Evolutionary conservation across 2,113 vertebrate species (phyloP), one percentile per base, ranked within the genome.

Genomic region (Panurus biarmicus): DNA sequence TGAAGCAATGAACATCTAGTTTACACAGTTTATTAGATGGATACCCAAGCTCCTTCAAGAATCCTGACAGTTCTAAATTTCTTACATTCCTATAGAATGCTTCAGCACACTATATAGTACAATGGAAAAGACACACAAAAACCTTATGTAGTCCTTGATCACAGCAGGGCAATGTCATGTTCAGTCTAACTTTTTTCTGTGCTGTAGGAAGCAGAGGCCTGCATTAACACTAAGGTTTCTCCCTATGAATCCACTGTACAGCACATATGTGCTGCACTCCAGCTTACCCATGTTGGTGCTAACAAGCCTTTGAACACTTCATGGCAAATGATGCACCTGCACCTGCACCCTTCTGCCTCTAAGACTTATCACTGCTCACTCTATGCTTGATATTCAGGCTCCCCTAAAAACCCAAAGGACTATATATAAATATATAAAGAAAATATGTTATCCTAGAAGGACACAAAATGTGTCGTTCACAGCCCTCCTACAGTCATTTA

Each of bases 401-500:
- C 28, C 61, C 47, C 47, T 33, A 67, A 85, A 94, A 92, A 54
- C 22, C 4, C 31, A 86, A 85, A 80, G 60, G 35, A 78, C 10
- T 36, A 12, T 56, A 33, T 36, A 78, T n/a, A n/a, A n/a, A n/a
- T 15, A 38, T 35, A 23, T 82, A 79, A 57, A 83, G 33, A 93
- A 80, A 88, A 86, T 17, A 74, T 14, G 47, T 38, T 53, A 83
- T 80, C 56, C 48, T 77, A 77, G 24, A 67, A 87, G 86, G 80
- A 89, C 64, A 94, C 29, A 54, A 89, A 78, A 93, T 72, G 47
- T 89, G 65, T 81, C 2, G 0, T 85, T 96, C 84, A 81, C 84
- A 96, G 89, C 56, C 92, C 92, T 96, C 94, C 86, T 90, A 95
- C 95, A 86, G 91, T 80, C 93, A 90, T 48, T 90, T 29, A 88